Evolutionary conservation across 1,140 invertebrate species (phyloP), one percentile per base, ranked within the genome.

Genomic region (Eriosoma lanigerum): DNA sequence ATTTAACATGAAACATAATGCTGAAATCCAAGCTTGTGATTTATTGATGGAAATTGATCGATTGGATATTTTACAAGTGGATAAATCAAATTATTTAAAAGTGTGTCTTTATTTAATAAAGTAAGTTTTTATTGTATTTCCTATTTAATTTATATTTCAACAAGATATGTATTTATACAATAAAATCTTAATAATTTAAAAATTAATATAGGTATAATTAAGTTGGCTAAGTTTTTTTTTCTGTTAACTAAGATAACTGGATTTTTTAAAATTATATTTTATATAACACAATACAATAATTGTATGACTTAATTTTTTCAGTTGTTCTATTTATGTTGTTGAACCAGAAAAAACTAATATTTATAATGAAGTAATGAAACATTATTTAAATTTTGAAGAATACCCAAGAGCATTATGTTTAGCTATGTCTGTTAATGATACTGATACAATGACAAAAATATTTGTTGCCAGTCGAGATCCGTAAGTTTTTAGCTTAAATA

Each of bases 11-110:
- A 90, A 92, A 81, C 98, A 99, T 84, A 99, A 99, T 87, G 97
- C 98, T 15, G 98, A 99, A 88, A 96, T 98, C 0, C 98, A 99
- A 87, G 97, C 97, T 1, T 99, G 97, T 86, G 98, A 99, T 88
- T 88, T 99, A 24, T 87, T 99, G 0, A 99, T 99, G 93, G 98
- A 99, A 88, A 97, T 99, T 83, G 97, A 99, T 85, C 89, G 90
- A 80, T 88, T 99, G 44, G 94, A 97, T 85, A 86, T 99, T 19
- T 87, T 99, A 0, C 91, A 94, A 68, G 96, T 99, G 82, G 96
- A 98, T 85, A 90, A 93, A 85, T 93, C 93, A 85, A 95, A 95
- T 73, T 98, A 97, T 87, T 91, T 92, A 12, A 88, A 97, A 84
- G 97, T 99, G 5, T 99, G 97, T 85, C 88, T 98, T 0, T 99